Evolutionary conservation across 2,797 vertebrate species (phyloP), one percentile per base, ranked within the genome.

Genomic region (Rousettus madagascariensis): DNA sequence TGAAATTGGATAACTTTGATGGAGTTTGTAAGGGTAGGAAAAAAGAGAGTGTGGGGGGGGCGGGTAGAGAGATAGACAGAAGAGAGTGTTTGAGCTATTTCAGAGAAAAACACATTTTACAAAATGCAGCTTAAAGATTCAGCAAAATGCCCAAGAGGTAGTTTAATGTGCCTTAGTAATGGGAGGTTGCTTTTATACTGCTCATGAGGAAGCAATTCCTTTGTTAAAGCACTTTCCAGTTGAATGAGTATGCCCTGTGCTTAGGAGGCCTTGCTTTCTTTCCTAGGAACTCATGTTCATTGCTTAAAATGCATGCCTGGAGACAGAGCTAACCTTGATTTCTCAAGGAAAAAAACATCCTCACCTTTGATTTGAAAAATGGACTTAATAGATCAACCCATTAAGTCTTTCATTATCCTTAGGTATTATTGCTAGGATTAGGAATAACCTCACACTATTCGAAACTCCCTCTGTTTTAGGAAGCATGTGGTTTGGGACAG

Each of bases 401-500:
- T 57, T 61, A 95, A 43, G 43, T 28, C 30, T 92, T 75, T 71
- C 24, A 33, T 94, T 98, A 95, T 87, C 55, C 36, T 96, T 94
- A 57, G 10, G 11, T 90, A 86, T 95, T 87, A 91, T 57, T 94
- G 83, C 68, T 75, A 95, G 79, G 65, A 93, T 97, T 91, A 95
- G 71, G 78, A 96, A 97, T 94, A 97, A 91, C 4, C 8, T 59
- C 55, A 93, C 1, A n/a, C 75, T 53, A 49, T 53, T 88, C 24
- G 87, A 65, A 90, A 53, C 36, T 68, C 41, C 75, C 17, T 87
- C 11, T 95, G 69, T 84, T 74, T 96, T 33, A 51, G 17, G 49
- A 95, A 97, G 16, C 80, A 96, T 93, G 86, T 88, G 92, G 75
- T 82, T 94, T 96, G 97, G 89, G 85, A 98, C 90, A 87, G 36